Base-by-base conservation (phyloP, 2,113 vertebrate genomes). In the Peucedramus taeniatus region DNA sequence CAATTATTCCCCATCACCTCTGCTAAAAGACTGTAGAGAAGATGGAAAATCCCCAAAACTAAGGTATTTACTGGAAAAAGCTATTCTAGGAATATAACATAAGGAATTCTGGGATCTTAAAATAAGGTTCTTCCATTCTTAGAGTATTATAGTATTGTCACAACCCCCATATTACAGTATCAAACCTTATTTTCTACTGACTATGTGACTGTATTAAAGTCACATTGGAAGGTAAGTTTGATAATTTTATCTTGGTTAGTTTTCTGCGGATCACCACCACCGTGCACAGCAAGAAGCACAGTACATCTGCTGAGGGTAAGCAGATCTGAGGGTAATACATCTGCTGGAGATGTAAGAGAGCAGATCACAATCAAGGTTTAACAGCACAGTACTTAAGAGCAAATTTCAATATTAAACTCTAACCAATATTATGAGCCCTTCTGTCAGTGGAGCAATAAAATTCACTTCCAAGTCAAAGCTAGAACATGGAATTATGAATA, bases 271-370 rank as follows among this genome's bases (percentile, higher is more conserved):
- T 74, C 35, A 64, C 6, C 42, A 63, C 4, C 22, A 69, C n/a
- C 0, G 0, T 24, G 31, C 51, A 68, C 28, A 79, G 65, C 9
- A 87, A 68, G 69, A 85, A 64, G 53, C 23, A 65, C 0, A 0
- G 21, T 35, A 71, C 13, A 45, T 22, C 51, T 81, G 51, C 21
- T 65, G 56, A 47, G 59, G 33, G 42, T 65, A 59, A 59, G 56
- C n/a, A 59, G 56, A 59, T 59, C 56, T 59, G 23, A 59, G 56
- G 56, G 56, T 35, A 59, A 59, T 35, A 59, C 56, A 23, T 59
- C n/a, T 59, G 63, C 76, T 47, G n/a, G 33, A 83, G 45, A 83
- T 79, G 24, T 20, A 87, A 81, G 56, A 80, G 1, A 80, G 27
- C 13, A n/a, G 19, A 42, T 86, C 40, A 76, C 63, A 83, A 65